Base-by-base conservation (phyloP, 2,888 invertebrate species). In the Tinea trinotella region DNA sequence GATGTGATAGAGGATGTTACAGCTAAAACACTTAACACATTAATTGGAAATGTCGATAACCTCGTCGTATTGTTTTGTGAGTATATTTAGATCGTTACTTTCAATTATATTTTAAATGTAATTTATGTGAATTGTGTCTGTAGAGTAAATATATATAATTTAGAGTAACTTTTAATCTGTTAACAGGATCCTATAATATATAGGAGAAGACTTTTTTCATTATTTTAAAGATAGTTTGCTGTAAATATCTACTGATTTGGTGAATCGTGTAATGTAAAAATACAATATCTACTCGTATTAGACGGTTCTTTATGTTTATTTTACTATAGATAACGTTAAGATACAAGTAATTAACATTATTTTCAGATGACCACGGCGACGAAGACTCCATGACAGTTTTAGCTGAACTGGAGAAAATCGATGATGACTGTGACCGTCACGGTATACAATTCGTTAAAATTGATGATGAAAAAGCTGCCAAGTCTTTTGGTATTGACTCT, bases 1-100 rank as follows among this genome's bases (percentile, higher is more conserved):
- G 96, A 96, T 74, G 92, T 96, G 55, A 97, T 97, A 64, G 97
- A 97, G 80, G 96, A 97, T 71, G 96, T 97, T 56, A 95, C 95
- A n/a, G 90, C 93, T 56, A 95, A 95, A 79, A 95, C 95, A 34
- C 87, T 97, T 57, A 91, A 92, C 65, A 95, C 95, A 36, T 89
- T 97, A 49, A 96, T 97, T 64, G 92, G 92, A 68, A 95, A 94
- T 67, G 93, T 96, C 59, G 96, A 97, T 70, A 93, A 96, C 77
- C 89, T 97, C 71, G 96, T 96, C 64, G 97, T 97, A 61, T 84
- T 97, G 57, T 96, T 97, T 81, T 97, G 96, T 97, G 88, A 90
- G 94, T 81, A 60, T 15, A 22, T 34, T 53, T 20, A 44, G 30
- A 30, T 30, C n/a, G 9, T 3, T 35, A 40, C 15, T 40, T 40